A percentile compares a stretch with the other conserved stretches of the same genome.
Evolutionary conservation across 1,140 invertebrate genomes (phyloP).

Genomic region (Nasonia longicornis): DNA sequence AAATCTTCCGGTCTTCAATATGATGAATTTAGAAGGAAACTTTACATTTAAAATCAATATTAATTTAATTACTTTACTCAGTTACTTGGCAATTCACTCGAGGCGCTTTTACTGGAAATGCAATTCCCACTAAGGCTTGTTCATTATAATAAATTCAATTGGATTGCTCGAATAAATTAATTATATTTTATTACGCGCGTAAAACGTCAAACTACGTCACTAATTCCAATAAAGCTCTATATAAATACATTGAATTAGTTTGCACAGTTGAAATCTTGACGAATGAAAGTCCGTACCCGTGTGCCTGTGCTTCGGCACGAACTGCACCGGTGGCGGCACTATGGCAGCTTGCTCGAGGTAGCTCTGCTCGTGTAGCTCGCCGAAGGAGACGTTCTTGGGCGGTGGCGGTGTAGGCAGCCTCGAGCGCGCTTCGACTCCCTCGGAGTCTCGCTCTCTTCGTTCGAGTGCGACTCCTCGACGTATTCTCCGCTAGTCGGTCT

Average conservation of each 20-base stretch:
- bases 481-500: conserved; percentile 56
- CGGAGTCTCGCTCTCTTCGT: conserved; percentile 57
- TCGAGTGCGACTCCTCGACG: conserved; percentile 60
- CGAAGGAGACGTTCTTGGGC: conserved; percentile 67
- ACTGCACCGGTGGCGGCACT: conserved; percentile 64
- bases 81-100: too few relatives aligned
- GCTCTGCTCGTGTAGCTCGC: conserved; percentile 61
- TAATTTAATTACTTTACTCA: too few relatives aligned
- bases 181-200: too few relatives aligned
- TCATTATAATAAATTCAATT: too few relatives aligned
- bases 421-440: conserved; percentile 51
- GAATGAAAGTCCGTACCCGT: conserved; percentile 49
- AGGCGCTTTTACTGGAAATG: too few relatives aligned
- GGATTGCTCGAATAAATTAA: too few relatives aligned
- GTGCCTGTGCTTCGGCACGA: conserved; percentile 64
- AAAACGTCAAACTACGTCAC: too few relatives aligned
- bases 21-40: too few relatives aligned
- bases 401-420: conserved; percentile 63
- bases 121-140: too few relatives aligned
- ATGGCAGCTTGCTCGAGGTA: conserved; percentile 61
- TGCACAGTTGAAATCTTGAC: not conserved
- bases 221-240: too few relatives aligned
- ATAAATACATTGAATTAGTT: too few relatives aligned
- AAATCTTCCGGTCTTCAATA: not conserved
- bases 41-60: too few relatives aligned